These are phyloP conservation scores for Tenthredo amoena DNA, from an alignment of 2,888 invertebrate species.

Conservation along the genomic window DNA sequence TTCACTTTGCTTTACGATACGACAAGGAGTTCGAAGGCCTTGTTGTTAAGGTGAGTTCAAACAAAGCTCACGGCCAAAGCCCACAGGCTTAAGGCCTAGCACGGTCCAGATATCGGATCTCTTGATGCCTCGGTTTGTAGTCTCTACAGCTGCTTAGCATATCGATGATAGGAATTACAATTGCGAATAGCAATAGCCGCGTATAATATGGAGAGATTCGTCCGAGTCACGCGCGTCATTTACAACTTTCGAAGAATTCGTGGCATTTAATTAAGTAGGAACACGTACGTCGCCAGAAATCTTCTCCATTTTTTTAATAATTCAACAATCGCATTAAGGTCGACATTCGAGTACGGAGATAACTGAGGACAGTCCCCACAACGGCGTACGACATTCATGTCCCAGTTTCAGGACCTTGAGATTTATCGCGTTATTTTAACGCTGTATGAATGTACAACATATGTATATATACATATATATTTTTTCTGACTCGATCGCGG, in stretches of 20 bases:
- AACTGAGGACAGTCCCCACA: neutral
- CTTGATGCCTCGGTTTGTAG: neutral
- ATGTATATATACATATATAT: neutral
- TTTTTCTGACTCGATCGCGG: neutral
- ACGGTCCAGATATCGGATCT: slow-evolving; percentile 1
- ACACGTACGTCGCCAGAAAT: slow-evolving; percentile 14
- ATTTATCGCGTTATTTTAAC: neutral
- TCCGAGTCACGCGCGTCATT: neutral
- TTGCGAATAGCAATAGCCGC: neutral
- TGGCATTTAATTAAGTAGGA: neutral
- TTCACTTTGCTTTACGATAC: slow-evolving; percentile 90
- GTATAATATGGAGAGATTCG: neutral
- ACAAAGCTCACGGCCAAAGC: neutral
- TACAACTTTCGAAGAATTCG: neutral
- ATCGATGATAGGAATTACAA: neutral
- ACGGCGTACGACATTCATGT: slow-evolving; percentile 34
- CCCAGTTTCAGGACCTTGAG: slow-evolving; percentile 34
- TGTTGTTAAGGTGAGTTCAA: slow-evolving; percentile 85
- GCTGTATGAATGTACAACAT: neutral
- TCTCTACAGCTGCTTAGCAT: neutral
- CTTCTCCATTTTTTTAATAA: slow-evolving; percentile 17
- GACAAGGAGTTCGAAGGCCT: slow-evolving; percentile 90
- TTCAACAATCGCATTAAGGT: slow-evolving; percentile 10
- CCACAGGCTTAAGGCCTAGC: neutral
- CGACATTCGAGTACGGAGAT: neutral